A percentile compares a stretch with the other conserved stretches of the same genome.
Evolutionary conservation across 1,140 invertebrate genomes (phyloP).

Genomic region (Monomorium pharaonis): DNA sequence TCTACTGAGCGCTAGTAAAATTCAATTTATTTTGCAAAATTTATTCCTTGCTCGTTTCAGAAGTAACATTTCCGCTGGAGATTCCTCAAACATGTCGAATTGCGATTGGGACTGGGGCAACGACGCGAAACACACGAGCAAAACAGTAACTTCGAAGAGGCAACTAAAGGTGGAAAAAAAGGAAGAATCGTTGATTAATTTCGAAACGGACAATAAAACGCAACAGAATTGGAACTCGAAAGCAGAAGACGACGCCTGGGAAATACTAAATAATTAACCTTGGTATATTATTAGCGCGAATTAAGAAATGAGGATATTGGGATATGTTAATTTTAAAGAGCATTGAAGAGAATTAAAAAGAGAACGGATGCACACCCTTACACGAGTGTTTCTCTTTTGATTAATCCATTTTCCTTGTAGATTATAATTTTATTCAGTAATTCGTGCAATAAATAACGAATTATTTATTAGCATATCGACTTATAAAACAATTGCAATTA

Average conservation of each 20-base stretch:
- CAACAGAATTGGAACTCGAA: constrained; percentile 78
- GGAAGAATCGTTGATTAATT: constrained; percentile 84
- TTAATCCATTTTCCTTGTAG: constrained; percentile 7
- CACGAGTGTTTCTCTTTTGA: neutral
- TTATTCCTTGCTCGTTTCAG: constrained; percentile 60
- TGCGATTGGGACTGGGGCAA: constrained; percentile 79
- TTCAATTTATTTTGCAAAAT: constrained; percentile 41
- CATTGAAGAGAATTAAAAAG: constrained; percentile 21
- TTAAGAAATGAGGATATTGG: constrained; percentile 28
- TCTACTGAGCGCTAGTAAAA: neutral
- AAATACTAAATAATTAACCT: constrained; percentile 86
- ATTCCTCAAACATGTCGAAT: constrained; percentile 67
- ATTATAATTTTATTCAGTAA: neutral
- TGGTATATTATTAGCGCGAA: constrained; percentile 52
- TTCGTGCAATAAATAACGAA: neutral
- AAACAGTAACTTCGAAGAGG: constrained; percentile 60
- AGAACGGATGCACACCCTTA: neutral
- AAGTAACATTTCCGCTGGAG: constrained; percentile 67
- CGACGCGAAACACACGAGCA: constrained; percentile 64
- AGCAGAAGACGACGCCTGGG: constrained; percentile 86
- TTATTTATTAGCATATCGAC: constrained; percentile 11
- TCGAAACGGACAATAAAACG: constrained; percentile 83
- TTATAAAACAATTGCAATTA: neutral
- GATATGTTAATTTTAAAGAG: constrained; percentile 18
- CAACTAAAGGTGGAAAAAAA: constrained; percentile 75